A percentile compares a stretch with the other conserved stretches of the same genome.
Evolutionary conservation across 2,797 vertebrate genomes (phyloP).

Genomic region (Hyperoplus immaculatus): DNA sequence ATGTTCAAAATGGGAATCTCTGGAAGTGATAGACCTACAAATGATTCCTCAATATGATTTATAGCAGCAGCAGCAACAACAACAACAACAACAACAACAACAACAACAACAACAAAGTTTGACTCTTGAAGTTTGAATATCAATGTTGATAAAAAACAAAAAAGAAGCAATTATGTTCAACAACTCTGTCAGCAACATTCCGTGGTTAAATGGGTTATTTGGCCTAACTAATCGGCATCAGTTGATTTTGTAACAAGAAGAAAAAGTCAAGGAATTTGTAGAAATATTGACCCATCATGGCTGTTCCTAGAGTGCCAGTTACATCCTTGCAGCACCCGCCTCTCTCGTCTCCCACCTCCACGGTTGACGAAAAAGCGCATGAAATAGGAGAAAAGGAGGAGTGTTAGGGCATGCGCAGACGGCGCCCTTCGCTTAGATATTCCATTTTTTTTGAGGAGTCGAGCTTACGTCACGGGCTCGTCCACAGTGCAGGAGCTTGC

Average conservation of each 20-base stretch:
- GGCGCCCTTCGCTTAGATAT: slow-evolving; percentile 55
- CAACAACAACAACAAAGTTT: too few species aligned
- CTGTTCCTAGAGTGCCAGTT: slow-evolving; percentile 50
- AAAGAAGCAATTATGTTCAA: background rate
- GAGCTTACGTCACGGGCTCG: slow-evolving; percentile 83
- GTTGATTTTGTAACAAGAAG: background rate
- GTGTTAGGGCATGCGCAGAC: slow-evolving; percentile 80
- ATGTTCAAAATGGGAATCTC: background rate
- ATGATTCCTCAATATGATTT: background rate
- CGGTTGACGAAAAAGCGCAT: slow-evolving; percentile 47
- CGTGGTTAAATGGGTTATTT: background rate
- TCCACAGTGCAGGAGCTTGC: slow-evolving; percentile 70
- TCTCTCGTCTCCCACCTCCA: slow-evolving; percentile 48
- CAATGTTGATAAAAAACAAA: background rate
- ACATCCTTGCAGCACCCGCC: slow-evolving; percentile 31
- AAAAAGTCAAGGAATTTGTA: background rate
- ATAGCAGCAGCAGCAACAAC: background rate
- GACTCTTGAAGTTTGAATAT: background rate
- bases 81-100: too few species aligned
- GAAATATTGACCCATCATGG: slow-evolving; percentile 71
- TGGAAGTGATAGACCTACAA: background rate
- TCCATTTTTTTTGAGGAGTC: slow-evolving; percentile 59
- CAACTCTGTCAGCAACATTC: background rate
- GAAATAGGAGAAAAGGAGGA: slow-evolving; percentile 70
- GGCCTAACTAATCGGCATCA: background rate